Evolutionary conservation across 2,888 invertebrate species (phyloP).

Genomic region (Agrochola macilenta): DNA sequence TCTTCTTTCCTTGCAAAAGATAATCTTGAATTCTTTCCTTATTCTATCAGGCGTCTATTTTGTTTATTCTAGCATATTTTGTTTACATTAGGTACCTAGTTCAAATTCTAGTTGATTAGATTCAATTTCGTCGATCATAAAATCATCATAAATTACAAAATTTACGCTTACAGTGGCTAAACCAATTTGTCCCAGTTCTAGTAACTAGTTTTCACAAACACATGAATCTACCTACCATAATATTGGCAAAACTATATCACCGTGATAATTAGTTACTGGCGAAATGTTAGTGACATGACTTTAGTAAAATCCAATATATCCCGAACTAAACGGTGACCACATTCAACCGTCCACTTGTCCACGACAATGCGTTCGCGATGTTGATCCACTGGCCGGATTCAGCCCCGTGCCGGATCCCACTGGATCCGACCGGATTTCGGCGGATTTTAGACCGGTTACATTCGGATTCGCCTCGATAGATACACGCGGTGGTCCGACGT

Average conservation of each 20-base stretch:
- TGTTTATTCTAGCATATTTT: background rate
- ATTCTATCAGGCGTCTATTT: background rate
- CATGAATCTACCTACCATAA: background rate
- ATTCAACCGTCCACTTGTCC: slow-evolving; percentile 62
- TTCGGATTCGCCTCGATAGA: slow-evolving; percentile 79
- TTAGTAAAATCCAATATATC: slow-evolving; percentile 61
- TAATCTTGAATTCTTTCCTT: background rate
- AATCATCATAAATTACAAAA: slow-evolving; percentile 33
- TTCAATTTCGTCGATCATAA: slow-evolving; percentile 18
- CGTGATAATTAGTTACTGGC: slow-evolving; percentile 45
- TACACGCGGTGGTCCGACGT: slow-evolving; percentile 70
- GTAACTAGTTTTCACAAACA: slow-evolving; percentile 24
- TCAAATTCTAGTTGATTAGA: slow-evolving; percentile 8
- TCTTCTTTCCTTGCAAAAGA: background rate
- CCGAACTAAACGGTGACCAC: slow-evolving; percentile 59
- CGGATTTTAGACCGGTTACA: slow-evolving; percentile 74
- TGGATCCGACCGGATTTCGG: slow-evolving; percentile 70
- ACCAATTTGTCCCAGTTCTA: slow-evolving; percentile 37
- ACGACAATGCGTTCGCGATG: slow-evolving; percentile 62
- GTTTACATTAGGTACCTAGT: background rate
- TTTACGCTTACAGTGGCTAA: slow-evolving; percentile 15
- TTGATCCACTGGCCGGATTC: slow-evolving; percentile 75
- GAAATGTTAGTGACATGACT: slow-evolving; percentile 38
- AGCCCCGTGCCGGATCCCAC: slow-evolving; percentile 66
- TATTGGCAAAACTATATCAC: slow-evolving; percentile 12